These are phyloP conservation scores for Nebria salina DNA, from an alignment of 2,888 invertebrate genomes.

Conservation along the genomic window DNA sequence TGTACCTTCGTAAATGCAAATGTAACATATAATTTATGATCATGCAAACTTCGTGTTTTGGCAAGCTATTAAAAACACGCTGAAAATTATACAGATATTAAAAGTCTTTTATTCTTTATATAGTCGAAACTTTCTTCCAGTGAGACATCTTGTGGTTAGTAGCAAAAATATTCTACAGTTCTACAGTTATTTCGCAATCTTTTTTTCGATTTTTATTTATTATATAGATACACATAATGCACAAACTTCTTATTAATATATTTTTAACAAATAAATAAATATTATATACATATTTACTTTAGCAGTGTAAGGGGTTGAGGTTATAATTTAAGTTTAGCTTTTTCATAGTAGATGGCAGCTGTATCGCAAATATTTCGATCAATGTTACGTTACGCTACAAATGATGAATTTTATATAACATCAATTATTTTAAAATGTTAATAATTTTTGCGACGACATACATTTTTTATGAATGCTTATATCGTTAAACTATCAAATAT, in stretches of 20 bases:
- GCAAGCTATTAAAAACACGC: neutral
- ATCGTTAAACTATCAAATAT: too few species aligned
- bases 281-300: neutral
- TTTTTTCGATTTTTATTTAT: neutral
- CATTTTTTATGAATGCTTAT: too few species aligned
- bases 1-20: neutral
- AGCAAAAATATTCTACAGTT: conserved; percentile 4
- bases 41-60: neutral
- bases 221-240: neutral
- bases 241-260: neutral
- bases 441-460: too few species aligned
- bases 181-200: conserved; percentile 10
- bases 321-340: conserved; percentile 7
- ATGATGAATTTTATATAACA: too few species aligned
- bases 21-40: neutral
- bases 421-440: too few species aligned
- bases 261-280: neutral
- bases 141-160: conserved; percentile 22
- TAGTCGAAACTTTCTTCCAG: conserved; percentile 27
- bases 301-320: neutral
- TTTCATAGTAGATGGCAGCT: conserved; percentile 20
- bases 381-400: neutral
- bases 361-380: neutral
- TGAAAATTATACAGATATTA: neutral
- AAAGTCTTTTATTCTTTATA: neutral